These are phyloP conservation scores for Diarsia brunnea DNA, from an alignment of 2,888 invertebrate species.

Conservation along the genomic window DNA sequence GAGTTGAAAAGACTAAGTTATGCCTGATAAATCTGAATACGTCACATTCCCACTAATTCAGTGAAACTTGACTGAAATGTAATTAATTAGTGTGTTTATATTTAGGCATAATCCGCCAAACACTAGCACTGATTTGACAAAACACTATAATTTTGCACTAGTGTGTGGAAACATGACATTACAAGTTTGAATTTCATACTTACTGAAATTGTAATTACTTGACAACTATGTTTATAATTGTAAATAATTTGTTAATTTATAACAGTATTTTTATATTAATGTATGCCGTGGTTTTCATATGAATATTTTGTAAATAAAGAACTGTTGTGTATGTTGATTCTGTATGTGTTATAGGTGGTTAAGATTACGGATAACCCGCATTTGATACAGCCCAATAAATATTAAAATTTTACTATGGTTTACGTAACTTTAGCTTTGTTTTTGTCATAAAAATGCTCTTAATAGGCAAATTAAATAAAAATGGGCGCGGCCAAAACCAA, in stretches of 20 bases:
- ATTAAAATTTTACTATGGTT: conserved; percentile 10
- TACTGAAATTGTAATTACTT: conserved; percentile 59
- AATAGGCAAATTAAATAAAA: not conserved
- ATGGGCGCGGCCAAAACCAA: not conserved
- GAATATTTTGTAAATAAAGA: conserved; percentile 72
- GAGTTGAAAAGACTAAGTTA: conserved; percentile 40
- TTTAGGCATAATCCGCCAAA: conserved; percentile 65
- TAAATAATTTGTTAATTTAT: conserved; percentile 73
- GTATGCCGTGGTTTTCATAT: conserved; percentile 74
- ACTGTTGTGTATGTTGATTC: conserved; percentile 69
- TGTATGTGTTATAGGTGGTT: conserved; percentile 64
- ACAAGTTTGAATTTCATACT: conserved; percentile 59
- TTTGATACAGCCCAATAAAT: conserved; percentile 59
- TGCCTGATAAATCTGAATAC: conserved; percentile 35
- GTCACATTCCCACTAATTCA: conserved; percentile 47
- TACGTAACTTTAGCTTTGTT: not conserved
- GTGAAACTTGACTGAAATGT: conserved; percentile 65
- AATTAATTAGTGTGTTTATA: conserved; percentile 60
- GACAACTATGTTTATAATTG: conserved; percentile 64
- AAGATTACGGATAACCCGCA: conserved; percentile 63
- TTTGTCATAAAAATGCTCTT: not conserved
- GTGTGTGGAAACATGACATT: conserved; percentile 68
- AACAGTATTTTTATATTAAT: conserved; percentile 82
- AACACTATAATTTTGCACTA: conserved; percentile 65
- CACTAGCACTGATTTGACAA: conserved; percentile 70